These are phyloP conservation scores for Cathartes aura DNA, from an alignment of 2,113 vertebrate species.

Conservation along the genomic window DNA sequence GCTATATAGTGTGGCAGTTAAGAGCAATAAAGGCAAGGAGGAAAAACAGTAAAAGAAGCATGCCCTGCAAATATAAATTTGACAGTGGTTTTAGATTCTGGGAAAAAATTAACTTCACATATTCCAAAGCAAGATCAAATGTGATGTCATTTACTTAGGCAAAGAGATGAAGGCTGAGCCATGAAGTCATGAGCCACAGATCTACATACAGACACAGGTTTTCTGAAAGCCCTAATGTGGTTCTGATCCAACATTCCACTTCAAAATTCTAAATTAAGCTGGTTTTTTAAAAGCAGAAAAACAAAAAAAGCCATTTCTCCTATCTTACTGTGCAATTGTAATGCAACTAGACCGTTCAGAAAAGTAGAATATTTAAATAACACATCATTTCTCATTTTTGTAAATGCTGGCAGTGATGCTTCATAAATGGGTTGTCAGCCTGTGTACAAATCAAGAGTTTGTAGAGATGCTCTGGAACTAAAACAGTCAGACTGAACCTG, in stretches of 20 bases:
- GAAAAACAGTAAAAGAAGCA: neutral
- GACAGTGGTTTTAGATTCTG: neutral
- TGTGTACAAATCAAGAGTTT: neutral
- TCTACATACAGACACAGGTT: neutral
- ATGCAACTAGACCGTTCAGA: neutral
- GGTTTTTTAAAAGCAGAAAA: neutral
- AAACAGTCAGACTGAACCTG: neutral
- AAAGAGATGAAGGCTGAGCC: neutral
- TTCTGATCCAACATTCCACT: neutral
- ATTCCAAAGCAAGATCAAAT: neutral
- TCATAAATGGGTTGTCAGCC: neutral
- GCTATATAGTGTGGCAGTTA: neutral
- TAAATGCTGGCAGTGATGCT: neutral
- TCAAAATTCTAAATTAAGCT: neutral
- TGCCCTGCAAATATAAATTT: neutral
- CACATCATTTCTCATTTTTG: neutral
- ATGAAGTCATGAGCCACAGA: neutral
- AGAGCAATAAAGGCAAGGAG: neutral
- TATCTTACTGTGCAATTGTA: neutral
- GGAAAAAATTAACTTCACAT: neutral
- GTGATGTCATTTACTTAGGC: neutral
- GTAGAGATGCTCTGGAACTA: neutral
- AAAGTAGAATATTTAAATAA: slow-evolving; percentile 5
- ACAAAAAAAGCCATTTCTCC: neutral
- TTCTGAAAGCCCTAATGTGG: neutral